phyloP scores from a whole-genome alignment of 35 echinoderm and acorn worm species.

The Amphiura filiformis region DNA sequence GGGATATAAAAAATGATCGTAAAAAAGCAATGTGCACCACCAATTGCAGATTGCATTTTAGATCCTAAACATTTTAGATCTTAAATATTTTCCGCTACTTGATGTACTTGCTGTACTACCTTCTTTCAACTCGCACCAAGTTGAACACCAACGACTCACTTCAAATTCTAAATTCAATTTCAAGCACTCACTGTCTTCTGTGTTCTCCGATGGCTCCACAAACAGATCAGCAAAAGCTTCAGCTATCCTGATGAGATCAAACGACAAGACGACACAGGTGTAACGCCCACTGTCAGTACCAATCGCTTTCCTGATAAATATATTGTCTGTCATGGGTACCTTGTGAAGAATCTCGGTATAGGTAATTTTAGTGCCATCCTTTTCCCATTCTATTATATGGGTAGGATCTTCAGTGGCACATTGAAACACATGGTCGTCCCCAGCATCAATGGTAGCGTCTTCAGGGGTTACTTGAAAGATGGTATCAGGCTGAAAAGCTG shows the following conservation, averaged over 20 bases:
- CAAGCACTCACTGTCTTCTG: constrained; percentile 40
- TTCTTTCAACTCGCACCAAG: no score
- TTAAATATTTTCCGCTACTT: no score
- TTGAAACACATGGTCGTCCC: constrained; percentile 24
- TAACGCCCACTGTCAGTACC: constrained; percentile 41
- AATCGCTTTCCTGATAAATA: constrained; percentile 38
- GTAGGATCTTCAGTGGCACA: constrained; percentile 28
- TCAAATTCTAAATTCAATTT: no score
- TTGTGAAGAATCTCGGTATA: constrained; percentile 44
- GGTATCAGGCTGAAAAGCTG: constrained; percentile 1
- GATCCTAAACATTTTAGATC: no score
- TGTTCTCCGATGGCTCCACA: not conserved
- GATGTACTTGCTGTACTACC: no score
- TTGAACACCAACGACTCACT: no score
- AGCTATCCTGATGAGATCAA: not conserved
- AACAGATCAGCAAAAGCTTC: constrained; percentile 30
- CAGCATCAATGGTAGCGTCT: constrained; percentile 11
- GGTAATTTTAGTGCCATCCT: constrained; percentile 38
- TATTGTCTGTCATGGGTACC: not conserved
- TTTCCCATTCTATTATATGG: constrained; percentile 53
- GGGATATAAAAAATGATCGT: no score
- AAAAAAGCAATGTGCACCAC: no score
- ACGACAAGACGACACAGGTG: constrained; percentile 41
- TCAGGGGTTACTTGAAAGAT: constrained; percentile 27
- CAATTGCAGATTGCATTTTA: no score